Evolutionary conservation across 2,113 vertebrate genomes (phyloP).

Genomic region (Carassius gibelio): DNA sequence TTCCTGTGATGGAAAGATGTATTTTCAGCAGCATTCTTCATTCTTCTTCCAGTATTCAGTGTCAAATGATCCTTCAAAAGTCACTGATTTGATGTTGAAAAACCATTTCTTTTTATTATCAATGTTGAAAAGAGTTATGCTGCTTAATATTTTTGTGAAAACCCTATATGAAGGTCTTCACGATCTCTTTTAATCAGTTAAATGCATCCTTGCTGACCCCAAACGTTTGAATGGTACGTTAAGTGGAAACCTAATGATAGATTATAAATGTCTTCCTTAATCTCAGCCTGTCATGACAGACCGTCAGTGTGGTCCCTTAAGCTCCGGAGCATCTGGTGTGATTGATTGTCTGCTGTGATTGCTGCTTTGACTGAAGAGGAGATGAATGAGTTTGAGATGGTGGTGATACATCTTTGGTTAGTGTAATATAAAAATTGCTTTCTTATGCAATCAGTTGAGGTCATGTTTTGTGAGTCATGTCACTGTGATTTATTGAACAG

Average conservation of each 20-base stretch:
- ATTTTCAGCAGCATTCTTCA: background rate
- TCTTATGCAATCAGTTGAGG: conserved; percentile 4
- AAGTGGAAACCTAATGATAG: conserved; percentile 55
- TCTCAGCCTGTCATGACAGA: conserved; percentile 39
- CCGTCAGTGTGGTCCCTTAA: background rate
- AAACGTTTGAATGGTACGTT: background rate
- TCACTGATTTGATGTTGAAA: background rate
- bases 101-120: background rate
- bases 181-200: background rate
- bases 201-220: background rate
- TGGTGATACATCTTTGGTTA: background rate
- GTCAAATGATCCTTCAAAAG: background rate
- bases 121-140: background rate
- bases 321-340: conserved; percentile 7
- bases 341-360: too few species aligned
- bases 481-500: background rate
- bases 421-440: background rate
- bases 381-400: background rate
- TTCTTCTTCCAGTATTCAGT: background rate
- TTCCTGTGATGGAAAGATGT: background rate
- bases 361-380: too few species aligned
- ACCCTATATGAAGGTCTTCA: too few species aligned
- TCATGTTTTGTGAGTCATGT: background rate
- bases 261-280: conserved; percentile 51
- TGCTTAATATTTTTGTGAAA: too few species aligned